Base-by-base conservation (phyloP, 1,140 invertebrate genomes). In the Drosophila trapezifrons region DNA sequence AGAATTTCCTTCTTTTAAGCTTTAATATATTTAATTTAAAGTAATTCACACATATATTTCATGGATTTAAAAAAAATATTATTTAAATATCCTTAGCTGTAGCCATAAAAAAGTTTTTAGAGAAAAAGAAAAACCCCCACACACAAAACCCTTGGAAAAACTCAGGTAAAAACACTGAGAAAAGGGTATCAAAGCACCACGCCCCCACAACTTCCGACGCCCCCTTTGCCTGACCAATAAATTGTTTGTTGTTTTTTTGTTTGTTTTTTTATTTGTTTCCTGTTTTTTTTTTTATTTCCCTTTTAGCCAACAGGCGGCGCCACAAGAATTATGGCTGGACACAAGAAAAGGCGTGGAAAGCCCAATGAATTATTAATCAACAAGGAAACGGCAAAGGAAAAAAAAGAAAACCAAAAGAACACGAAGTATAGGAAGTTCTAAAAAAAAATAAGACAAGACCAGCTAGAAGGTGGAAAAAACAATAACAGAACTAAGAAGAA, bases 321-420 rank as follows among this genome's bases (percentile, higher is more conserved):
- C 64, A 56, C 64, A 85, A 76, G 70, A 82, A 85, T 85, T 81
- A 85, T 85, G 78, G 72, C 43, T 74, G 72, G 67, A 71, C 67
- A 71, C 43, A 86, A 78, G 62, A 59, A 72, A 80, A 81, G 78
- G 78, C 82, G 82, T 77, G 75, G 82, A 86, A 86, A 81, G 74
- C 65, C 65, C 82, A 78, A 85, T 86, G 82, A 85, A 86, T 85
- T 86, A 85, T 86, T 85, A 82, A 85, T 81, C 80, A 78, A 43
- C 70, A 51, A 29, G 25, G 22, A 49, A 59, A 65, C 22, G 29
- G 29, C 10, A 32, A 12, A 29, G 27, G 9, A 29, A 27, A 20
- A 42, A 62, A 62, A 27, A 55, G 37, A 42, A 49, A 74, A 56
- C 18, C 60, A 17, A 18, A 46, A 60, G 35, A 42, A 52, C 29